Evolutionary conservation across 2,888 invertebrate genomes (phyloP), one percentile per base, ranked within the genome.

Genomic region (Dione juno): DNA sequence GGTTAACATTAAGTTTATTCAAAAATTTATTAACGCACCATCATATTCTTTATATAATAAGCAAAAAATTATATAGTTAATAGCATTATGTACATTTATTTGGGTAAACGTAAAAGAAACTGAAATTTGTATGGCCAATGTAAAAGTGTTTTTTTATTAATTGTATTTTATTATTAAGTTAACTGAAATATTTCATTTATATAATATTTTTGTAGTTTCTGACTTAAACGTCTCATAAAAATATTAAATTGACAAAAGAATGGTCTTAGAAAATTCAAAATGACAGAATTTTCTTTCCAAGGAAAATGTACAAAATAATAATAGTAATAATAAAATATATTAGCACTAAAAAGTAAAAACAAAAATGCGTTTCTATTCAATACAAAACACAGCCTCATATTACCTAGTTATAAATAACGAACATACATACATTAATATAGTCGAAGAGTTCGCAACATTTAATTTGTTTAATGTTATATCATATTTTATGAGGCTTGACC

Each of bases 301-400:
- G n/a, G 7, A 16, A 45, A 14, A 43, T 0, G 7, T 0, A n/a
- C n/a, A n/a, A n/a, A n/a, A n/a, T n/a, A n/a, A n/a, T n/a, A n/a
- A n/a, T n/a, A n/a, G n/a, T 28, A 28, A 28, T 28, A 28, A 28
- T 28, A 28, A 28, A 28, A 28, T 28, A 28, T 5, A 28, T 3
- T 3, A 19, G 59, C 37, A 14, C 13, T 57, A 37, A 66, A 10
- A 19, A 48, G 14, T n/a, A 1, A 52, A 40, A n/a, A 19, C 1
- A 45, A 21, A 57, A 61, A 50, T 7, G 11, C n/a, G 11, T 43
- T 28, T 52, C 21, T 45, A 21, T 50, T 58, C 35, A 35, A 54
- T 70, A 63, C 28, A 61, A 11, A 67, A 70, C 70, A 70, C 70
- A 70, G 67, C 70, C 69, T 61, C 67, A 50, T 67, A 53, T 59